Percentiles rank a stretch among this genome's conserved stretches.
Evolutionary conservation across 2,888 invertebrate genomes (phyloP).

Genomic region (Drosophila testacea): DNA sequence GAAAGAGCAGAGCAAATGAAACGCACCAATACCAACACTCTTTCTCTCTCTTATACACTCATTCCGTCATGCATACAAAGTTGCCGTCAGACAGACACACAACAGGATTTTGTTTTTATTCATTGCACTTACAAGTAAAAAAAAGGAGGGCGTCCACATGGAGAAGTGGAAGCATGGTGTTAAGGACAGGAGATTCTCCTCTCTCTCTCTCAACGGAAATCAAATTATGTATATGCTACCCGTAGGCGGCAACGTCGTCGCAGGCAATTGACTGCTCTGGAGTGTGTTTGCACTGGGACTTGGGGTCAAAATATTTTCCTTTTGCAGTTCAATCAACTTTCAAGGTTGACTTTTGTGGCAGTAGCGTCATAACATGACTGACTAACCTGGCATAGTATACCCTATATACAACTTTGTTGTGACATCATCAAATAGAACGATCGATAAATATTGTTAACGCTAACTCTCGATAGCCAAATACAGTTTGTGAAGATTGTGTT

Average conservation of each 20-base stretch:
- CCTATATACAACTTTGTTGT: neutral
- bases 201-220: slow-evolving; percentile 52
- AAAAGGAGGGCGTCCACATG: slow-evolving; percentile 25
- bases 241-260: slow-evolving; percentile 35
- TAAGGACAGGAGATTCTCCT: slow-evolving; percentile 38
- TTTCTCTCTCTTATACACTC: slow-evolving; percentile 8
- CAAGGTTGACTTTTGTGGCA: slow-evolving; percentile 60
- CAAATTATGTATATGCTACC: slow-evolving; percentile 60
- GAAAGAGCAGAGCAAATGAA: slow-evolving; percentile 65
- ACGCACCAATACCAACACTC: slow-evolving; percentile 47
- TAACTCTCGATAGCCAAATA: neutral
- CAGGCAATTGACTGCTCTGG: slow-evolving; percentile 48
- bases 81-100: slow-evolving; percentile 50
- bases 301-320: slow-evolving; percentile 72
- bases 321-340: slow-evolving; percentile 75
- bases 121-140: slow-evolving; percentile 33
- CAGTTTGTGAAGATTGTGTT: neutral
- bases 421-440: neutral
- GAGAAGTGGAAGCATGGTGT: slow-evolving; percentile 22
- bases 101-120: slow-evolving; percentile 70
- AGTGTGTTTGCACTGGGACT: slow-evolving; percentile 42
- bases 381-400: slow-evolving; percentile 1
- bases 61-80: slow-evolving; percentile 53
- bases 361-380: slow-evolving; percentile 3
- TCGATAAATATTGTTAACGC: neutral